Evolutionary conservation across 2,888 invertebrate genomes (phyloP).

Genomic region (Phrixothrix hirtus): DNA sequence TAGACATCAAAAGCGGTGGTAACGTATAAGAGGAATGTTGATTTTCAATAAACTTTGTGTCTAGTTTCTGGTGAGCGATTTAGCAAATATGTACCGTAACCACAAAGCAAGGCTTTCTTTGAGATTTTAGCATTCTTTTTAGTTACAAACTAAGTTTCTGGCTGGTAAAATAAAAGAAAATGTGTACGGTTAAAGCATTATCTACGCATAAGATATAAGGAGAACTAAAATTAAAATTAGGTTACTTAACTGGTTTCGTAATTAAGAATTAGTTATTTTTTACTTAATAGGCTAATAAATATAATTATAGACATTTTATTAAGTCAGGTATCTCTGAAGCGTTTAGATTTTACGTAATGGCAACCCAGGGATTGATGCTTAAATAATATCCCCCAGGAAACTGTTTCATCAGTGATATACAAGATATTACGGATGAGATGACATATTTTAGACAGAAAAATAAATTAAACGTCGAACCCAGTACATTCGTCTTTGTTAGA

Average conservation of each 20-base stretch:
- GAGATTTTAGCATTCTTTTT: conserved; percentile 8
- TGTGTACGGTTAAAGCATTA: no score
- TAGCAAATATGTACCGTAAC: conserved; percentile 14
- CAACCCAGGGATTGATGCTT: conserved; percentile 25
- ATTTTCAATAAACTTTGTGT: conserved; percentile 22
- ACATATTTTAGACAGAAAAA: no score
- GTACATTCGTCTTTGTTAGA: no score
- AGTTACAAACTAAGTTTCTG: conserved; percentile 7
- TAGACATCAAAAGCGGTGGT: conserved; percentile 10
- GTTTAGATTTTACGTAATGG: conserved; percentile 24
- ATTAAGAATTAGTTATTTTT: no score
- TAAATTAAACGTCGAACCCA: no score
- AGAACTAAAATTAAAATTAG: no score
- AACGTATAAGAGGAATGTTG: conserved; percentile 22
- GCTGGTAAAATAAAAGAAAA: neutral
- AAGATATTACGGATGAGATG: conserved; percentile 13
- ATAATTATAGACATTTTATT: conserved; percentile 22
- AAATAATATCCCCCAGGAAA: conserved; percentile 26
- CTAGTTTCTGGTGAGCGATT: conserved; percentile 5
- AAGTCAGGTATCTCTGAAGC: conserved; percentile 15
- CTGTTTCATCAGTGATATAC: conserved; percentile 21
- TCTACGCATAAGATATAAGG: no score
- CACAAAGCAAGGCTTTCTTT: conserved; percentile 3
- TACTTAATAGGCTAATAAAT: no score
- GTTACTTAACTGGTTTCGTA: neutral